Evolutionary conservation across 1,140 invertebrate genomes (phyloP), one percentile per base, ranked within the genome.

Genomic region (Ruditapes philippinarum): DNA sequence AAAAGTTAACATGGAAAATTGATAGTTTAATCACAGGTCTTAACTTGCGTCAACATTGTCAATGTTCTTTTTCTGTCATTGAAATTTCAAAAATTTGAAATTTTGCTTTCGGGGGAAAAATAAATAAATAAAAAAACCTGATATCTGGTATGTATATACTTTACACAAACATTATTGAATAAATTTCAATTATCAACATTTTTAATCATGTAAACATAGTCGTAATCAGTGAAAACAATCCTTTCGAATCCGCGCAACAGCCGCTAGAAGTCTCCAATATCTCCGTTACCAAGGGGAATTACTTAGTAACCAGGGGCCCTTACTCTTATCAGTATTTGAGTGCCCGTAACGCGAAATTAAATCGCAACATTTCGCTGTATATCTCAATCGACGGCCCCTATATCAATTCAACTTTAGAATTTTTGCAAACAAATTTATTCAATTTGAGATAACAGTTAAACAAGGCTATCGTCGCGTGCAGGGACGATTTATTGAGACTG

Each of bases 371-470:
- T 78, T 78, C 28, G 45, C 45, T 19, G 19, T 78, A 54, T 78
- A 78, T 78, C 74, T 78, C 40, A 49, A 51, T 76, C 40, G 7
- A 14, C 40, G 40, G 40, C 4, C 73, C 33, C 73, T 36, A 51
- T 76, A 76, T 76, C 73, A 49, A 33, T 54, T 25, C 33, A 28
- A 31, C 33, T 70, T 2, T 70, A 19, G 36, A 70, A 33, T 70
- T 70, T 70, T 36, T 22, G 65, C 36, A 70, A 70, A 70, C 65
- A 70, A 70, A 70, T 70, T 70, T 70, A 70, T 70, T 70, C 65
- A 70, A 70, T 0, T 40, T 31, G 22, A 36, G 65, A 70, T 70
- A 70, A 70, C 31, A 28, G 33, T 14, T 17, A 70, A 36, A 70
- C 33, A 70, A 70, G 1, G 36, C 33, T 70, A 70, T 70, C 65